Percentiles rank a stretch among this genome's conserved stretches.
Conservation (phyloP, 2,113 vertebrate genomes). For the Cranoglanis bouderius region DNA sequence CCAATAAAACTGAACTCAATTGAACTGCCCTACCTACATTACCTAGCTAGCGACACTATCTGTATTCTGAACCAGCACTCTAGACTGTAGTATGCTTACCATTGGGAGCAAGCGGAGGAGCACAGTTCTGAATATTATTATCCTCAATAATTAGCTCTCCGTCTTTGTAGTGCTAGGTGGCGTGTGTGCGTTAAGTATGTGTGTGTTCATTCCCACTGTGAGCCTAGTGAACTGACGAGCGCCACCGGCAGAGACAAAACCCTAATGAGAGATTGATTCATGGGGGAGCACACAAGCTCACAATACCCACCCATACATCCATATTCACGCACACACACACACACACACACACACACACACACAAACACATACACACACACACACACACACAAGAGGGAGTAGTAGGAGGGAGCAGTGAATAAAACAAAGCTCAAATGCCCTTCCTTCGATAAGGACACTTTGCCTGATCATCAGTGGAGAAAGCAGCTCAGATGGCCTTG, state of each 20-base stretch:
- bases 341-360: constrained; percentile 33
- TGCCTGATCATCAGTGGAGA: constrained; percentile 23
- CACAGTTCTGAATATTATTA: constrained; percentile 21
- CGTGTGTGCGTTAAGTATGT: constrained; percentile 19
- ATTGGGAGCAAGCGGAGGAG: neutral
- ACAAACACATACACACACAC: too few relatives aligned
- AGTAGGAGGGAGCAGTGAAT: constrained; percentile 17
- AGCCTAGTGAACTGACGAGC: constrained; percentile 39
- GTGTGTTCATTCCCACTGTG: constrained; percentile 41
- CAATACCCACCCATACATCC: constrained; percentile 30
- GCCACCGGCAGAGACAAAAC: constrained; percentile 45
- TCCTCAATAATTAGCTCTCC: constrained; percentile 40
- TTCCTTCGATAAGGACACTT: constrained; percentile 42
- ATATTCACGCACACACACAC: constrained; percentile 28
- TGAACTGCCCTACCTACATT: constrained; percentile 22
- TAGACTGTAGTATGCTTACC: constrained; percentile 2
- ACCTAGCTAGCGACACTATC: neutral
- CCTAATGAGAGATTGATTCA: constrained; percentile 48
- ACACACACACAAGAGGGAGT: constrained; percentile 28
- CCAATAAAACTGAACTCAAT: constrained; percentile 34
- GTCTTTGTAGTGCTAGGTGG: constrained; percentile 24
- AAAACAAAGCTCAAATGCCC: constrained; percentile 25
- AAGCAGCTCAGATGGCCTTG: constrained; percentile 7
- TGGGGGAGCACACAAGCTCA: constrained; percentile 23
- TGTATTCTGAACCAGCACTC: neutral